Evolutionary conservation across 2,797 vertebrate genomes (phyloP), one percentile per base, ranked within the genome.

Genomic region (Brachyalestes nurse): DNA sequence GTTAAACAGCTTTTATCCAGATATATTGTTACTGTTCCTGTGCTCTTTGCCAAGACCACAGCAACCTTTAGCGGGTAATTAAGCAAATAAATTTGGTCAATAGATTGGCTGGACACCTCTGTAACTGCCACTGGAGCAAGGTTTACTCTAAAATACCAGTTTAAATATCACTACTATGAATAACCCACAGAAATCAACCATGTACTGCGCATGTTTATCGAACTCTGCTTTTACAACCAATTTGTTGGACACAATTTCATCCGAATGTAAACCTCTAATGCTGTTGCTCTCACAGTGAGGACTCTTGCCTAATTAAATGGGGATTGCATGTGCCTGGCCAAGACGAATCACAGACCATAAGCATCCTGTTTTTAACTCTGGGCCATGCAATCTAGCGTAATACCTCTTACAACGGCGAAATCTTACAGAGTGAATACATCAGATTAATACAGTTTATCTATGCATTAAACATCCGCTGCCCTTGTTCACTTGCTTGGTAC

Each of bases 271-370:
- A 4, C 12, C 25, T 25, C 60, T 14, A 13, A 14, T 25, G 1
- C 23, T 5, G 4, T 61, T 28, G 60, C 23, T 61, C 23, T 61
- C 12, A 12, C 60, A 28, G 23, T 14, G 23, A 16, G 12, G 25
- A 5, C 13, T 61, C 25, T 61, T 28, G 60, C 25, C 60, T 61
- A 61, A 61, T 28, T 61, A 25, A 28, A 13, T 2, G 9, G 21
- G 58, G 58, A 60, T 60, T 60, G 58, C 58, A 60, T 61, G 60
- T 61, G 60, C 13, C 60, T 25, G 60, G 60, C 25, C 23, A 61
- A 28, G 60, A 16, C 25, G 25, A 28, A 61, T 28, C 12, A 4
- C 25, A 28, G 60, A 10, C 23, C 14, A 61, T 28, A 21, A 61
- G 25, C 25, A 6, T 25, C 4, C 23, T 28, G 60, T 14, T 61